Evolutionary conservation across 2,888 invertebrate genomes (phyloP).

Genomic region (Dicyrtoma fusca): DNA sequence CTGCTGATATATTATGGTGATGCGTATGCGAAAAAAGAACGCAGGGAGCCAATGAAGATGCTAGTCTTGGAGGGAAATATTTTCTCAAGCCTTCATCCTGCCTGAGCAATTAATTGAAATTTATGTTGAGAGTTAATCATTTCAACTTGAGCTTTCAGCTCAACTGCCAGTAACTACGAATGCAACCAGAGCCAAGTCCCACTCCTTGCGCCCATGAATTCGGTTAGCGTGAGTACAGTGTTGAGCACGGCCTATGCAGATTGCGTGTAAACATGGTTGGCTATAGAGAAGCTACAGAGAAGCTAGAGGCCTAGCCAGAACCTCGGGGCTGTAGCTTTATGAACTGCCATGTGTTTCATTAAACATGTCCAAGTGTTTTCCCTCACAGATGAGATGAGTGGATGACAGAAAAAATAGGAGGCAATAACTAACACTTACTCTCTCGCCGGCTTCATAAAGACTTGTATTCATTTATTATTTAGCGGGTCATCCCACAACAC

Average conservation of each 20-base stretch:
- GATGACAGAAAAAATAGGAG: slow-evolving; percentile 7
- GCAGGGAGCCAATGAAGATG: slow-evolving; percentile 33
- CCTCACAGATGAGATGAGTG: slow-evolving; percentile 1
- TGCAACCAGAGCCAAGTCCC: too few species aligned
- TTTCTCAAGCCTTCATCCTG: slow-evolving; percentile 43
- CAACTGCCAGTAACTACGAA: background rate
- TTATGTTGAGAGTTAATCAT: slow-evolving; percentile 47
- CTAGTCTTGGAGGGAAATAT: slow-evolving; percentile 18
- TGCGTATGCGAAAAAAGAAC: slow-evolving; percentile 23
- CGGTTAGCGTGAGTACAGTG: too few species aligned
- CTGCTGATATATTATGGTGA: background rate
- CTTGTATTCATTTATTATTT: slow-evolving; percentile 28
- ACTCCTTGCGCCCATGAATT: background rate
- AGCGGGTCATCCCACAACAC: slow-evolving; percentile 13
- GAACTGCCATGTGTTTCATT: too few species aligned
- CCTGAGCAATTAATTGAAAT: slow-evolving; percentile 49
- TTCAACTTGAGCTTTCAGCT: slow-evolving; percentile 27
- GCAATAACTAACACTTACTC: slow-evolving; percentile 18
- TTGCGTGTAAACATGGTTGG: too few species aligned
- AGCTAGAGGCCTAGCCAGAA: too few species aligned
- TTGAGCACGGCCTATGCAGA: too few species aligned
- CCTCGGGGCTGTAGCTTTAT: too few species aligned
- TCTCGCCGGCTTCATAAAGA: slow-evolving; percentile 14
- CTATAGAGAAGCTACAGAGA: too few species aligned
- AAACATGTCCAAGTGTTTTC: background rate